Conservation (phyloP, 2,113 vertebrate species). For the Phalacrocorax pelagicus region DNA sequence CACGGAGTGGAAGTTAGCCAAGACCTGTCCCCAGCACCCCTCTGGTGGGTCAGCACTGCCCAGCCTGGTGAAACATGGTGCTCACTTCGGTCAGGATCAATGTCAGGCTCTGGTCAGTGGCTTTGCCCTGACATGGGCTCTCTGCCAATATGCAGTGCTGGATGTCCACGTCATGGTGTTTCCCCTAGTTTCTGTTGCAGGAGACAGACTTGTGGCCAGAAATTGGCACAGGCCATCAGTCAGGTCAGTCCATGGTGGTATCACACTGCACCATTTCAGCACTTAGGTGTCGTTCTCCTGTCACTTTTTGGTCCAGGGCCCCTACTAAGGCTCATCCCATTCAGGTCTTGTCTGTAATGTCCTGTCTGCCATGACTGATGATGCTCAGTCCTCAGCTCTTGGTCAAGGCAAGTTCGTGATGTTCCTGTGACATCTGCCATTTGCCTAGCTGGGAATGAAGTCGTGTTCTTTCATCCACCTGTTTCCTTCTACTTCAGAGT, state of each 20-base stretch:
- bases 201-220: rapidly evolving
- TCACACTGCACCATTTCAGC: background rate
- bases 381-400: background rate
- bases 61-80: background rate
- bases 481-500: background rate
- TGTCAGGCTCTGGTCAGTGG: background rate
- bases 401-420: background rate
- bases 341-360: background rate
- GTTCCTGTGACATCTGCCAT: rapidly evolving
- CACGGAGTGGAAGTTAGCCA: background rate
- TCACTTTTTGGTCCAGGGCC: background rate
- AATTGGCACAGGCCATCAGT: background rate
- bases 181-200: background rate
- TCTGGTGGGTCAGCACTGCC: background rate
- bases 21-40: background rate
- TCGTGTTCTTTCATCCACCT: background rate
- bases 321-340: background rate
- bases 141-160: background rate
- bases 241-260: background rate
- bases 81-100: background rate
- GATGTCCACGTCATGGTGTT: background rate
- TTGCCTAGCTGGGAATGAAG: background rate
- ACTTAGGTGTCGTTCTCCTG: background rate
- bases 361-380: background rate
- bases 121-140: background rate